These are phyloP conservation scores for Drosophila anomalata DNA, from an alignment of 2,888 invertebrate genomes.

Conservation along the genomic window DNA sequence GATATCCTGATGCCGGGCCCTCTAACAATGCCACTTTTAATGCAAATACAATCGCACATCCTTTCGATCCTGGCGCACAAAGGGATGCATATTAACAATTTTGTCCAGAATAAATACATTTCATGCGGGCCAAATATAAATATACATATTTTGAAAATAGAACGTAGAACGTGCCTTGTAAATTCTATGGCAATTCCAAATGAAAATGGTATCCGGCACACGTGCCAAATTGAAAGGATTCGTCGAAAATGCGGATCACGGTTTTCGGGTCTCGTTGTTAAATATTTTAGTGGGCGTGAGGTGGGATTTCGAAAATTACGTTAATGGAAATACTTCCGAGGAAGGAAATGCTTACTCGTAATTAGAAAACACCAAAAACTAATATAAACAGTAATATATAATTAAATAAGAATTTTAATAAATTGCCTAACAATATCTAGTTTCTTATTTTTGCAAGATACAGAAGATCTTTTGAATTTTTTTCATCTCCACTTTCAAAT, in stretches of 20 bases:
- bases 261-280: constrained; percentile 5
- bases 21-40: constrained; percentile 73
- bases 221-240: constrained; percentile 66
- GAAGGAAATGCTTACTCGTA: neutral
- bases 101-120: constrained; percentile 60
- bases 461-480: neutral
- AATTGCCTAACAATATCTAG: neutral
- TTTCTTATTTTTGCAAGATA: neutral
- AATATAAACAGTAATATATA: too few species aligned
- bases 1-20: constrained; percentile 53
- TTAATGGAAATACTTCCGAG: constrained; percentile 5
- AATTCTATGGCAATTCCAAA: constrained; percentile 44
- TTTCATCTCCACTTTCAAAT: constrained; percentile 9
- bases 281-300: constrained; percentile 54
- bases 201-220: constrained; percentile 73
- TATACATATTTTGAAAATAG: constrained; percentile 22
- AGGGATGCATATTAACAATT: constrained; percentile 69
- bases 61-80: constrained; percentile 51
- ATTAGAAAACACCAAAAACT: neutral
- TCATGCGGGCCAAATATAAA: constrained; percentile 60
- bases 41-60: constrained; percentile 77
- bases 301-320: constrained; percentile 28
- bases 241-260: constrained; percentile 25
- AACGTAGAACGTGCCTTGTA: constrained; percentile 28
- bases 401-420: neutral